Evolutionary conservation across 2,888 invertebrate species (phyloP).

Genomic region (Caenorhabditis angaria): DNA sequence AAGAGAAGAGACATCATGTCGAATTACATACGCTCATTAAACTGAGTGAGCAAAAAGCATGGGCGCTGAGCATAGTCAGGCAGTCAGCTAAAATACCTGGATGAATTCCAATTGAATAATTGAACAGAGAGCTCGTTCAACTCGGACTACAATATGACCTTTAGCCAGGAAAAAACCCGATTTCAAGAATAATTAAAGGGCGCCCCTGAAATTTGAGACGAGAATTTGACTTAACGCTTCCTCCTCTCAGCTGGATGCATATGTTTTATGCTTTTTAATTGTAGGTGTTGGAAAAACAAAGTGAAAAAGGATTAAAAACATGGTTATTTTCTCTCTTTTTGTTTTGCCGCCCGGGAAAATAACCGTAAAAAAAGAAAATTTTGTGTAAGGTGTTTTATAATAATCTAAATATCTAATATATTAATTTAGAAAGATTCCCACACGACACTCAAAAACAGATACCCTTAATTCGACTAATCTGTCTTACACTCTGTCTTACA

Average conservation of each 20-base stretch:
- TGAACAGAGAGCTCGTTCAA: too few species aligned
- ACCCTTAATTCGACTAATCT: background rate
- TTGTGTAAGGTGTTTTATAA: too few species aligned
- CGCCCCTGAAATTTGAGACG: background rate
- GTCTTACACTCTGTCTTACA: too few species aligned
- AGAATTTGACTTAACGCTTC: background rate
- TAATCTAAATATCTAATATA: too few species aligned
- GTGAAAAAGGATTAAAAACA: too few species aligned
- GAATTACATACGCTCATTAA: conserved; percentile 50
- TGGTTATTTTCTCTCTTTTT: too few species aligned
- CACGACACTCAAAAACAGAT: too few species aligned
- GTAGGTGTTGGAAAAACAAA: background rate
- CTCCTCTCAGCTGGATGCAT: background rate
- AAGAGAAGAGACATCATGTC: conserved; percentile 9
- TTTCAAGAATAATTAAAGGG: background rate
- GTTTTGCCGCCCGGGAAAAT: too few species aligned
- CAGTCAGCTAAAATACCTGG: background rate
- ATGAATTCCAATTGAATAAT: background rate
- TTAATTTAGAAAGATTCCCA: too few species aligned
- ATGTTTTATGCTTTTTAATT: background rate
- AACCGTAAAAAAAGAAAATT: too few species aligned
- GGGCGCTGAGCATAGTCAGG: background rate
- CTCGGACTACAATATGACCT: too few species aligned
- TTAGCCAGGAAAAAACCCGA: too few species aligned
- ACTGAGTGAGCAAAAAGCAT: conserved; percentile 37